phyloP scores from a whole-genome alignment of 2,888 invertebrate genomes.

The Idaea dimidiata region DNA sequence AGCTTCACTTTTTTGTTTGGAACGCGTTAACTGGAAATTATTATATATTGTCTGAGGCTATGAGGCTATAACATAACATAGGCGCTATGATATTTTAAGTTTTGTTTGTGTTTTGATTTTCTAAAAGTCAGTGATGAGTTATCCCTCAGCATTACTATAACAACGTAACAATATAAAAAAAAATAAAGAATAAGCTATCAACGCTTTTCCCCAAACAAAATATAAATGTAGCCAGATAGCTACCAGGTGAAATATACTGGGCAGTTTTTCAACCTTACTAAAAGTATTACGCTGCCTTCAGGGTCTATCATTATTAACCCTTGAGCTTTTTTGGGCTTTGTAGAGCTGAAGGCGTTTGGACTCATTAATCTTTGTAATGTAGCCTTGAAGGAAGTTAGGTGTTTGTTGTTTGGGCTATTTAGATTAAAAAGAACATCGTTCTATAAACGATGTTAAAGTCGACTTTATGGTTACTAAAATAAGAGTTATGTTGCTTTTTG shows the following conservation, averaged over 20 bases:
- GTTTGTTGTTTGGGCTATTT: neutral
- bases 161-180: neutral
- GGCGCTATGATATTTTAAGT: too few species aligned
- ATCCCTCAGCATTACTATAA: neutral
- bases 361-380: slow-evolving; percentile 44
- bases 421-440: neutral
- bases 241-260: slow-evolving; percentile 42
- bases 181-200: neutral
- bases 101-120: too few species aligned
- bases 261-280: slow-evolving; percentile 48
- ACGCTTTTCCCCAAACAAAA: slow-evolving; percentile 13
- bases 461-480: neutral
- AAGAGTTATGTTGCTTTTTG: neutral
- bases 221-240: slow-evolving; percentile 28
- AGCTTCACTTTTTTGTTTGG: too few species aligned
- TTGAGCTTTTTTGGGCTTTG: slow-evolving; percentile 40
- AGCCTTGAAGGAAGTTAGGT: neutral
- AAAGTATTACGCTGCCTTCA: slow-evolving; percentile 36
- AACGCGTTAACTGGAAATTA: too few species aligned
- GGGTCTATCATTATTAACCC: slow-evolving; percentile 50
- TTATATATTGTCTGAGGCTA: too few species aligned
- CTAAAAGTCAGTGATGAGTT: neutral
- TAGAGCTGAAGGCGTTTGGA: slow-evolving; percentile 33
- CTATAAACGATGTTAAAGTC: neutral
- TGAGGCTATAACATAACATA: too few species aligned